A percentile compares a stretch with the other conserved stretches of the same genome.
Evolutionary conservation across 1,140 invertebrate genomes (phyloP).

Genomic region (Drosophila aff.): DNA sequence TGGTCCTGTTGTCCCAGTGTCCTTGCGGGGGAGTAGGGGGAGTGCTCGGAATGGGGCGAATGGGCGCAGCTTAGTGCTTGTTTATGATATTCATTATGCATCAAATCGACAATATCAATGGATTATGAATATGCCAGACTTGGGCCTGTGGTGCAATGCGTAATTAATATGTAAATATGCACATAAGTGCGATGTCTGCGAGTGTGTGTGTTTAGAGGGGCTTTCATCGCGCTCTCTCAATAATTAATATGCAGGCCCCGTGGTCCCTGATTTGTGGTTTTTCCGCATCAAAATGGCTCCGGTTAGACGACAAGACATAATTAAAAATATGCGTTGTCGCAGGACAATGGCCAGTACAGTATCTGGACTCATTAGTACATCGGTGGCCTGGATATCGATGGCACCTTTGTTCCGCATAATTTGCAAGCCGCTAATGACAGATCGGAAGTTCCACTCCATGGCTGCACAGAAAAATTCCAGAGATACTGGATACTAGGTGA

Average conservation of each 20-base stretch:
- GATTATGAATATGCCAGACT: constrained; percentile 76
- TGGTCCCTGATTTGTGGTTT: constrained; percentile 41
- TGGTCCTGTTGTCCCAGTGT: constrained; percentile 3
- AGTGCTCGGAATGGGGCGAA: neutral
- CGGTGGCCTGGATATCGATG: neutral
- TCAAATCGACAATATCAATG: constrained; percentile 82
- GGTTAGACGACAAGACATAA: constrained; percentile 56
- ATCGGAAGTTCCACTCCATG: neutral
- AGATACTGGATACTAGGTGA: constrained; percentile 24
- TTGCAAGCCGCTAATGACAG: neutral
- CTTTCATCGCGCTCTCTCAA: constrained; percentile 58
- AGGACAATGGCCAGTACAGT: constrained; percentile 7
- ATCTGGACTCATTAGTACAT: constrained; percentile 5
- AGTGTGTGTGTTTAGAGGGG: constrained; percentile 4
- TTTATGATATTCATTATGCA: constrained; percentile 83
- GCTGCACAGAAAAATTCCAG: neutral
- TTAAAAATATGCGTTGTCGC: constrained; percentile 60
- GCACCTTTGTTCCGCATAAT: neutral
- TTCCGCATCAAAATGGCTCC: constrained; percentile 37
- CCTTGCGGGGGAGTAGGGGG: neutral
- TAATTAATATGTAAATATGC: constrained; percentile 83
- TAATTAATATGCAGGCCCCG: constrained; percentile 56
- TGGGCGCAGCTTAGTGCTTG: constrained; percentile 54
- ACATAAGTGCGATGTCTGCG: constrained; percentile 51
- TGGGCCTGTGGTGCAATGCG: constrained; percentile 63